Conservation (phyloP, 2,797 vertebrate species). For the Dendrocincla tyrannina region DNA sequence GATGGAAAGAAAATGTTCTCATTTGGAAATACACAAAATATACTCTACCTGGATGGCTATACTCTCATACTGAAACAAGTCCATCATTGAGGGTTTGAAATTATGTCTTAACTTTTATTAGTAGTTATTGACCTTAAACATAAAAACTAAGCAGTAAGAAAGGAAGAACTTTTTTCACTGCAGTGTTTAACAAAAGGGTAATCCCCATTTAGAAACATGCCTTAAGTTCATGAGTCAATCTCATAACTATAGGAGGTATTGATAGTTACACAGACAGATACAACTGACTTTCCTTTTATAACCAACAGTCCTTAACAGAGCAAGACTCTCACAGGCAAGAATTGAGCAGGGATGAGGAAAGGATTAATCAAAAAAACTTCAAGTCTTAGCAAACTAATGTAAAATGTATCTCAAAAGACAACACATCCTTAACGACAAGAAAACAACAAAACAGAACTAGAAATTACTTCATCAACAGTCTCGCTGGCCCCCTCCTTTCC, state of each 20-base stretch:
- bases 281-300: background rate
- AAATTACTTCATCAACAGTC: background rate
- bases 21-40: background rate
- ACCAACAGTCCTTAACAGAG: background rate
- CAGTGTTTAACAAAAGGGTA: background rate
- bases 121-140: background rate
- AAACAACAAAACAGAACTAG: conserved; percentile 46
- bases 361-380: background rate
- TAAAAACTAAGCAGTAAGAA: background rate
- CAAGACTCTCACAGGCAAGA: background rate
- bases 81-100: background rate
- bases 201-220: background rate
- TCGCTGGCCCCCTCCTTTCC: background rate
- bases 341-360: background rate
- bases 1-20: background rate
- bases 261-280: background rate
- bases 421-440: conserved; percentile 31
- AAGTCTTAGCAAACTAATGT: background rate
- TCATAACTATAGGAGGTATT: background rate
- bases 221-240: background rate
- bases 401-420: background rate
- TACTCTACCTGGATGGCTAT: background rate
- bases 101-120: background rate
- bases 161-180: background rate
- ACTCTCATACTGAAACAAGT: background rate